These are phyloP conservation scores for Cylas formicarius DNA, from an alignment of 1,140 invertebrate species.

Conservation along the genomic window DNA sequence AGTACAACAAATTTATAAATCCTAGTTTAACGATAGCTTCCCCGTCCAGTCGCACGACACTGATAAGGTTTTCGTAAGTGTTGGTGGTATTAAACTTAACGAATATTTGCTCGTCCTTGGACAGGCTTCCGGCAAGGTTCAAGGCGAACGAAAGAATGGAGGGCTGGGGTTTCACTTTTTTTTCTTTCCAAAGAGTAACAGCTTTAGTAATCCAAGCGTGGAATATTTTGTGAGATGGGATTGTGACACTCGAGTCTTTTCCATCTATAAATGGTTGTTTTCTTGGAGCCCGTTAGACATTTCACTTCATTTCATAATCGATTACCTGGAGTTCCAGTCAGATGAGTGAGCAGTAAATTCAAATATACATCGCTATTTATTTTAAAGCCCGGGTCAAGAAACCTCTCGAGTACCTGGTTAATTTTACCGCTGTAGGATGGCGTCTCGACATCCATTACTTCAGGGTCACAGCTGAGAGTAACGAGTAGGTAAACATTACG, in stretches of 20 bases:
- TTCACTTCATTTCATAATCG: not conserved
- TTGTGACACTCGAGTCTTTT: not conserved
- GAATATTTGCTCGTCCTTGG: constrained; percentile 41
- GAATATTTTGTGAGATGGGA: constrained; percentile 2
- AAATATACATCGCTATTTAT: constrained; percentile 46
- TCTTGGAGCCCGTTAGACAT: not conserved
- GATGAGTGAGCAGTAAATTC: constrained; percentile 45
- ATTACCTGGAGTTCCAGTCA: constrained; percentile 27
- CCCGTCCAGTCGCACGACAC: constrained; percentile 35
- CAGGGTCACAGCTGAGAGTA: too few species aligned
- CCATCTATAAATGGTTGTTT: not conserved
- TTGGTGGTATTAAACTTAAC: constrained; percentile 39
- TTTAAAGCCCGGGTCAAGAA: constrained; percentile 43
- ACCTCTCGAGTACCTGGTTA: constrained; percentile 40
- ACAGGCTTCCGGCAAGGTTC: constrained; percentile 44
- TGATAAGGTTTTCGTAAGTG: constrained; percentile 40
- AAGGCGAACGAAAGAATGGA: constrained; percentile 43
- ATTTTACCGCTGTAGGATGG: constrained; percentile 33
- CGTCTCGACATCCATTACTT: too few species aligned
- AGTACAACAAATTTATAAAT: constrained; percentile 49
- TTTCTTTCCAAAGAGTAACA: constrained; percentile 26
- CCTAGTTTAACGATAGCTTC: constrained; percentile 53
- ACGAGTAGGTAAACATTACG: too few species aligned
- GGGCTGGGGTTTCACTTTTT: constrained; percentile 34
- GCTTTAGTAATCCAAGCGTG: constrained; percentile 15